phyloP scores from a whole-genome alignment of 37 sponge, comb jelly and placozoan genomes.

The Mnemiopsis leidyi region DNA sequence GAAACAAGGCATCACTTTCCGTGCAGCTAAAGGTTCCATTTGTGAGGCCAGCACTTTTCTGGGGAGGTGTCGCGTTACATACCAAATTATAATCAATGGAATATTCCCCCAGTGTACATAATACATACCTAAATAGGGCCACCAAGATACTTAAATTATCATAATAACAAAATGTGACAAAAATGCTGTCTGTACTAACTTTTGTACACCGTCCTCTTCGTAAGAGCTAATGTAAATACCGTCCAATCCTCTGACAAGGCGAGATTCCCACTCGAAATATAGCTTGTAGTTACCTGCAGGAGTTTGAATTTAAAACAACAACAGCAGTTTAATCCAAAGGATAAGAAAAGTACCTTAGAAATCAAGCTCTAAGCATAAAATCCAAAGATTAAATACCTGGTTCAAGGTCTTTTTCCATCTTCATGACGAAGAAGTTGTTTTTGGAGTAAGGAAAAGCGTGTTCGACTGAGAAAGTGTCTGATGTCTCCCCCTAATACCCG shows the following conservation, averaged over 20 bases:
- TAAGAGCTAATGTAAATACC: slow-evolving; percentile 26
- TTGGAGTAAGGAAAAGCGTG: background rate
- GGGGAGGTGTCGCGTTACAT: no score
- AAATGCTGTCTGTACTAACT: background rate
- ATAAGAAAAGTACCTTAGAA: no score
- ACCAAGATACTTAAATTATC: no score
- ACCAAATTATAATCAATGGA: no score
- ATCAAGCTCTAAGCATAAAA: no score
- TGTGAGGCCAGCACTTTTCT: slow-evolving; percentile 12
- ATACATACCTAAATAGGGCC: no score
- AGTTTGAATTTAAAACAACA: no score
- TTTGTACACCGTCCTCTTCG: background rate
- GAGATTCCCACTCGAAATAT: background rate
- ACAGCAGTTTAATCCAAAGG: no score
- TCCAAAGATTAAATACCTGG: no score
- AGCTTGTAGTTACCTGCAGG: background rate
- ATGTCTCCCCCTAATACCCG: background rate
- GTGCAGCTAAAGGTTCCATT: slow-evolving; percentile 34
- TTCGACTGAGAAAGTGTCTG: background rate
- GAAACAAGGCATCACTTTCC: slow-evolving; percentile 60
- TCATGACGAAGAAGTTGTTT: slow-evolving; percentile 31
- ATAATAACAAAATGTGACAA: background rate
- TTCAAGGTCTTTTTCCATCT: background rate
- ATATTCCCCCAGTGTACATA: no score
- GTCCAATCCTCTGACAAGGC: slow-evolving; percentile 1